phyloP scores from a whole-genome alignment of 37 sponge, comb jelly and placozoan species.

The Geodia barretti region DNA sequence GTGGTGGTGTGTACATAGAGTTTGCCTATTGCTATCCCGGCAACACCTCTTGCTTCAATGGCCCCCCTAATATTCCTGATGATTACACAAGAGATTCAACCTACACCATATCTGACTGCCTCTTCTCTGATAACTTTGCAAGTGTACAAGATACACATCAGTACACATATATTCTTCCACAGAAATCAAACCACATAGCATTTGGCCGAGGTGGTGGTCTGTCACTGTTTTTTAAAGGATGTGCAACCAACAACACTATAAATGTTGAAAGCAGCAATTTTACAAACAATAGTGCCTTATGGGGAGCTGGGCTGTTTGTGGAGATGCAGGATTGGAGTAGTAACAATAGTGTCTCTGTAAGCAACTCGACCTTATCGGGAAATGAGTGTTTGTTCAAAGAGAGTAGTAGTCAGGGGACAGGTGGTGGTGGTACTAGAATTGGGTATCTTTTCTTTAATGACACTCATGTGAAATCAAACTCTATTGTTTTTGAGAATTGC shows the following conservation, averaged over 20 bases:
- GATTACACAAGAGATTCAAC: background rate
- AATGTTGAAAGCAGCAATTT: slow-evolving; percentile 38
- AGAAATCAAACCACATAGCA: slow-evolving; percentile 25
- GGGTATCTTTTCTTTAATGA: slow-evolving; percentile 53
- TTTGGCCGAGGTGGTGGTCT: slow-evolving; percentile 82
- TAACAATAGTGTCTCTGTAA: slow-evolving; percentile 34
- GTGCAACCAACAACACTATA: slow-evolving; percentile 46
- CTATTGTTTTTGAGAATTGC: slow-evolving; percentile 21
- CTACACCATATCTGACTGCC: background rate
- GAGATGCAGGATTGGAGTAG: slow-evolving; percentile 40
- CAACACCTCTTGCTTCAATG: no score
- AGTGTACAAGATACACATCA: background rate
- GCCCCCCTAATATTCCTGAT: slow-evolving; percentile 5
- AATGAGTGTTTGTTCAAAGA: slow-evolving; percentile 6
- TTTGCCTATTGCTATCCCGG: slow-evolving; percentile 55
- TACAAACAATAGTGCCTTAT: slow-evolving; percentile 54
- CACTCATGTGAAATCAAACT: slow-evolving; percentile 4
- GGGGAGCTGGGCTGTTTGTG: slow-evolving; percentile 71
- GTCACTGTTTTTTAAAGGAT: slow-evolving; percentile 59
- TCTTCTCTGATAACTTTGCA: slow-evolving; percentile 33
- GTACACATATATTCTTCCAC: slow-evolving; percentile 42
- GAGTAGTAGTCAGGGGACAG: slow-evolving; percentile 33
- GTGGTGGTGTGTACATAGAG: slow-evolving; percentile 64
- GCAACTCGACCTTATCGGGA: background rate
- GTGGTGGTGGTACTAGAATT: slow-evolving; percentile 55